Base-by-base conservation (phyloP, 1,140 invertebrate species). In the Nephila pilipes region DNA sequence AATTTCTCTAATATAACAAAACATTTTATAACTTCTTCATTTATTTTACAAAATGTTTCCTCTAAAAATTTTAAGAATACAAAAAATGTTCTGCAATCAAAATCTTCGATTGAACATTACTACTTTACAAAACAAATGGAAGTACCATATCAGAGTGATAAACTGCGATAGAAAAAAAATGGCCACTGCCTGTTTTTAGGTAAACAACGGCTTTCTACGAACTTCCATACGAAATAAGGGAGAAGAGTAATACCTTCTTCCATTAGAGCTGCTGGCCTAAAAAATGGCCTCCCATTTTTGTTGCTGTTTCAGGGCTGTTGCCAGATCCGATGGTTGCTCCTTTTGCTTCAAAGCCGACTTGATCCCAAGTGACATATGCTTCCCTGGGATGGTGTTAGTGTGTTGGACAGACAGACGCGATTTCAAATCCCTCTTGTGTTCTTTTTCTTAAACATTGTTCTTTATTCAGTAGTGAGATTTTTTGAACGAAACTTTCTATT, bases 331-430 rank as follows among this genome's bases (percentile, higher is more conserved):
- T 85, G 83, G 54, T 85, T 57, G 54, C 57, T 60, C 57, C 32
- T 85, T 85, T 85, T 32, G 83, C 32, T 32, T n/a, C n/a, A 85
- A 85, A 85, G 36, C 83, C 83, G 54, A 85, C 83, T 85, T 85
- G 83, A 85, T 85, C 83, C 83, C 83, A 85, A 29, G 83, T 85
- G 83, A 85, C 83, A 85, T 85, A 85, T 85, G 83, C 55, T 60
- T 85, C 29, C 83, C 25, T 20, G 22, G 57, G 54, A 58, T 54
- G 54, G 54, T 58, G 69, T 75, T 75, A 75, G 69, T 75, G 32
- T 29, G 69, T 32, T 22, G 83, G 83, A 58, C 54, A 20, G 83
- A 60, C 83, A 60, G 83, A 85, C 83, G 83, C 83, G 46, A 85
- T 85, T 85, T 60, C 83, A 60, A 85, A 85, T 85, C 83, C 54